Conservation (phyloP, 2,888 invertebrate species). For the Aleiodes alternator region DNA sequence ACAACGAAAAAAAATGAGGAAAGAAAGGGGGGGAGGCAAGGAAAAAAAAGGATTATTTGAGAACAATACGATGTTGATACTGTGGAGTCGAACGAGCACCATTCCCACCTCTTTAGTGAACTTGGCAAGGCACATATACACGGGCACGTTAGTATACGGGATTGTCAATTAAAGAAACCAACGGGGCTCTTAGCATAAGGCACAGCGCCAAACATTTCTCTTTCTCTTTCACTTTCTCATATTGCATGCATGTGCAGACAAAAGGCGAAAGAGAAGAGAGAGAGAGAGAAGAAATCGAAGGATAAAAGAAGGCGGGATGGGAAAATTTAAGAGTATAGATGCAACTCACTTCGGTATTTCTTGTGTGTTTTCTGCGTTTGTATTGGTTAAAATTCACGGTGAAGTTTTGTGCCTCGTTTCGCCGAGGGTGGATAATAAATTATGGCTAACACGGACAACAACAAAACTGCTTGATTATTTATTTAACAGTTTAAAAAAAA, state of each 20-base stretch:
- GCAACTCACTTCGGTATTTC: conserved; percentile 23
- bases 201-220: conserved; percentile 51
- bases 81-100: conserved; percentile 53
- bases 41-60: conserved; percentile 37
- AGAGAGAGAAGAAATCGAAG: conserved; percentile 47
- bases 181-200: conserved; percentile 66
- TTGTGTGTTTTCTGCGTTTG: neutral
- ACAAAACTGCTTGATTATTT: conserved; percentile 71
- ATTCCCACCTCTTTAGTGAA: conserved; percentile 37
- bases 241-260: conserved; percentile 43
- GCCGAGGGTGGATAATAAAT: conserved; percentile 70
- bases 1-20: neutral
- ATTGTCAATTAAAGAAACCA: conserved; percentile 75
- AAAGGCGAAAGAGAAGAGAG: conserved; percentile 43
- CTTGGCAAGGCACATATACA: conserved; percentile 13
- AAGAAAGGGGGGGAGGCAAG: neutral
- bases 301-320: conserved; percentile 48
- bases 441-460: conserved; percentile 70
- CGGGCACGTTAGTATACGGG: conserved; percentile 37
- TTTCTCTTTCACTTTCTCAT: conserved; percentile 33
- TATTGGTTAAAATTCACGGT: conserved; percentile 5
- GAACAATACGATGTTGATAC: conserved; percentile 73
- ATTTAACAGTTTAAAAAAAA: conserved; percentile 71
- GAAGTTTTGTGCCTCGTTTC: conserved; percentile 49
- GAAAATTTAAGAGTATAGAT: conserved; percentile 57